Evolutionary conservation across 2,113 vertebrate species (phyloP).

Genomic region (Numida meleagris): DNA sequence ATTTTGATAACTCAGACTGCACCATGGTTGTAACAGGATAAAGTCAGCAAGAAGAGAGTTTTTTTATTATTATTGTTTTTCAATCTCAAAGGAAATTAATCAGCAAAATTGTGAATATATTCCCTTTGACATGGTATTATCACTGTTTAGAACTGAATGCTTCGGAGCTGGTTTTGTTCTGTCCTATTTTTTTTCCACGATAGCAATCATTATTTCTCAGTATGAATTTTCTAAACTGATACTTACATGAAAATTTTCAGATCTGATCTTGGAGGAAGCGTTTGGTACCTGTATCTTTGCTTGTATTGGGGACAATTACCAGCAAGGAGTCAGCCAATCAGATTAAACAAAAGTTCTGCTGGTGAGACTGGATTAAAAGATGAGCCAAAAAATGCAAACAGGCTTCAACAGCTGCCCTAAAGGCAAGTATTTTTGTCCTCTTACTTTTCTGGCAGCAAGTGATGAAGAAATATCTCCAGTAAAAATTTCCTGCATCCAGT

Average conservation of each 20-base stretch:
- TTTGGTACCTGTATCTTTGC: background rate
- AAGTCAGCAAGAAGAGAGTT: background rate
- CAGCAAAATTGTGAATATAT: background rate
- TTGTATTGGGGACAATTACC: background rate
- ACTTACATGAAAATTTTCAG: background rate
- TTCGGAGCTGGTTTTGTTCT: background rate
- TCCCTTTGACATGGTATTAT: background rate
- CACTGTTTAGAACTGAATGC: background rate
- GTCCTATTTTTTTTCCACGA: background rate
- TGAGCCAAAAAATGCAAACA: background rate
- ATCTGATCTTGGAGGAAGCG: background rate
- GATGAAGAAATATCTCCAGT: background rate
- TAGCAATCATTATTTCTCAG: background rate
- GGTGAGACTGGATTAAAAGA: background rate
- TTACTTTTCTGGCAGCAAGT: background rate
- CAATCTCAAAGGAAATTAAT: background rate
- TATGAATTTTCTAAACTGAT: background rate
- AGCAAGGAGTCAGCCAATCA: background rate
- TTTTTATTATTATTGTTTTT: background rate
- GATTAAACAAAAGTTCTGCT: background rate
- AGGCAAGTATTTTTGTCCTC: background rate
- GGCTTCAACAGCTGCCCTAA: background rate
- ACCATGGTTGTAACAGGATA: background rate
- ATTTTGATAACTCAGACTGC: background rate
- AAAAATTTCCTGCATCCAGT: background rate